Percentiles rank a stretch among this genome's conserved stretches.
These are phyloP conservation scores for Mycteria americana DNA, from an alignment of 2,797 vertebrate species.

Conservation along the genomic window DNA sequence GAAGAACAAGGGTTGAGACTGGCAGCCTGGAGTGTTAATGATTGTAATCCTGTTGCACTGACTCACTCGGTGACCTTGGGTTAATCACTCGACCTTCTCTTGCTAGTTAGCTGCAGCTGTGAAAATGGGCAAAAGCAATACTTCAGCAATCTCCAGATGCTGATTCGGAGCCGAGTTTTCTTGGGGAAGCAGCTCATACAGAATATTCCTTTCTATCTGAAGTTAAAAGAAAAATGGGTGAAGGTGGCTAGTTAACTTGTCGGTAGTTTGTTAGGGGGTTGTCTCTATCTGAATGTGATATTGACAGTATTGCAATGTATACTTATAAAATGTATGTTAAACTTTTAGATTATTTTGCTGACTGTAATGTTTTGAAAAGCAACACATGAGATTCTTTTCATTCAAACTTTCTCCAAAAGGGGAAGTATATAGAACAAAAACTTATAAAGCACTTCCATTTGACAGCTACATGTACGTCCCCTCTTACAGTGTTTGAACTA, in stretches of 20 bases:
- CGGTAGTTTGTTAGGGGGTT: background rate
- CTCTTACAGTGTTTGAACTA: background rate
- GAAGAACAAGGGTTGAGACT: background rate
- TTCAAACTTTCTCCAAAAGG: background rate
- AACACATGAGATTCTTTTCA: background rate
- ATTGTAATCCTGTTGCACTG: conserved; percentile 1
- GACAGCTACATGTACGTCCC: background rate
- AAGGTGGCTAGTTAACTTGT: background rate
- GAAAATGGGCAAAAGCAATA: conserved; percentile 9
- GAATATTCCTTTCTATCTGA: background rate
- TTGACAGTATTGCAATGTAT: background rate
- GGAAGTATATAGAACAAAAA: background rate
- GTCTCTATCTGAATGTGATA: background rate
- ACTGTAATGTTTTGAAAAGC: background rate
- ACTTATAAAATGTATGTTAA: background rate
- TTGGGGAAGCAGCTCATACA: background rate
- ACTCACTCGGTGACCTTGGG: background rate
- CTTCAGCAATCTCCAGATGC: conserved; percentile 1
- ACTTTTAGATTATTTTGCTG: background rate
- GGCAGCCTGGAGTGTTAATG: background rate
- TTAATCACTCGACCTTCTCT: conserved; percentile 22
- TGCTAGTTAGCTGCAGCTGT: conserved; percentile 34
- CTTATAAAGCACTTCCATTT: background rate
- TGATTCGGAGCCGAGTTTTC: background rate
- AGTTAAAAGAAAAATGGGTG: background rate